Base-by-base conservation (phyloP, 1,140 invertebrate genomes). In the Tachypleus tridentatus region DNA sequence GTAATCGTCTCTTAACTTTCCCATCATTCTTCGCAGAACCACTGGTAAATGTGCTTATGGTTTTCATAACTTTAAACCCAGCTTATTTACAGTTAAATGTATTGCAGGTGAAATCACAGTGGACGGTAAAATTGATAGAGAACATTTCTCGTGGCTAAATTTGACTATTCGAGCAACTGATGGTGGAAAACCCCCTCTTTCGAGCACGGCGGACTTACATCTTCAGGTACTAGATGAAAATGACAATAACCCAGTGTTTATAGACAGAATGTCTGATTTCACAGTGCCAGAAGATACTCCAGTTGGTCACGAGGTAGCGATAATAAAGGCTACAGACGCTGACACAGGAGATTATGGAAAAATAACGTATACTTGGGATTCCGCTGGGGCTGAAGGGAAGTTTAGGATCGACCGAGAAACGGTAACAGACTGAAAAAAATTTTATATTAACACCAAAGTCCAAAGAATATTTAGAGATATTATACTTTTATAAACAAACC, bases 181-280 rank as follows among this genome's bases (percentile, higher is more conserved):
- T 75, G 88, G 84, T 29, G 92, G 91, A 4, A 71, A 85, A 29
- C 91, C 89, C 6, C 78, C 85, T 4, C 77, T 89, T 73, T 86
- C 84, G 49, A 80, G 82, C 0, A 74, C 83, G 29, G 82, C 83
- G 0, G 83, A 88, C 73, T 78, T 91, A 3, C 84, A 82, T 69
- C 83, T 54, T 3, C 47, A 67, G 80, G 85, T 94, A 1, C 72
- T 94, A 6, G 92, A 95, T 74, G 91, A 94, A 76, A 96, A 96
- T 74, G 92, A 95, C 74, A 96, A 95, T 72, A 93, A 92, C 78
- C 91, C 91, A 0, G 85, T 87, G 70, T 95, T 94, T 72, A 77
- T 86, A n/a, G 61, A 51, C 51, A 60, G 67, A 2, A 51, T 84
- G 4, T 83, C 78, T 58, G 87, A 87, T 68, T 82, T 91, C 49